Evolutionary conservation across 2,797 vertebrate species (phyloP).

Genomic region (Hippoglossus hippoglossus): DNA sequence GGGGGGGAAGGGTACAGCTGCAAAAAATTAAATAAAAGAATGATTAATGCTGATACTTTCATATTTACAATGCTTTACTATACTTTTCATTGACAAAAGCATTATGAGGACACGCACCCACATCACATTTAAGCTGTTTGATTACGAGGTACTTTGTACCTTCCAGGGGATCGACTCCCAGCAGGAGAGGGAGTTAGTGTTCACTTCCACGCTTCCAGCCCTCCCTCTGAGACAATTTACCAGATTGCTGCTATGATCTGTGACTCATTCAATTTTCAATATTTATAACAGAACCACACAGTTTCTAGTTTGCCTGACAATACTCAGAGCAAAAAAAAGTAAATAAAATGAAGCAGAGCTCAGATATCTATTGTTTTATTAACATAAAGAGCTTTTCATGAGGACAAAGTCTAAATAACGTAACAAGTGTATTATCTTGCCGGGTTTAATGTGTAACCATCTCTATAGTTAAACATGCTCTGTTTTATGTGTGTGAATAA

Average conservation of each 20-base stretch:
- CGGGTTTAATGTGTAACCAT: conserved; percentile 22
- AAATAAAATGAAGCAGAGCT: conserved; percentile 26
- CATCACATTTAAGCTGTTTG: conserved; percentile 62
- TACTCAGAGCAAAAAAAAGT: conserved; percentile 39
- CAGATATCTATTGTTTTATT: conserved; percentile 34
- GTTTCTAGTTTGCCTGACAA: conserved; percentile 48
- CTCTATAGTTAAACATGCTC: conserved; percentile 14
- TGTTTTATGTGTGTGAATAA: conserved; percentile 10
- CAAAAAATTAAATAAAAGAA: conserved; percentile 18
- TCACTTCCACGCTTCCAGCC: conserved; percentile 55
- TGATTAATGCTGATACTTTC: conserved; percentile 15
- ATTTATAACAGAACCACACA: conserved; percentile 59
- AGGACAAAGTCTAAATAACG: conserved; percentile 28
- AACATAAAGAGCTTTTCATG: conserved; percentile 20
- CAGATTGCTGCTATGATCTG: conserved; percentile 64
- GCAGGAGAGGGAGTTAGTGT: conserved; percentile 42
- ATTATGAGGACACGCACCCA: conserved; percentile 42
- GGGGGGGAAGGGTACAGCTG: conserved; percentile 98
- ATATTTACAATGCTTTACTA: conserved; percentile 41
- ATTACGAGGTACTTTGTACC: conserved; percentile 68
- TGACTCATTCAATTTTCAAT: conserved; percentile 64
- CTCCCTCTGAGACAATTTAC: conserved; percentile 69
- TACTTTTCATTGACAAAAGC: conserved; percentile 43
- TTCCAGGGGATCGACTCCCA: conserved; percentile 61
- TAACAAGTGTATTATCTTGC: neutral